Conservation (phyloP, 2,888 invertebrate genomes). For the Xylophagus ater region DNA sequence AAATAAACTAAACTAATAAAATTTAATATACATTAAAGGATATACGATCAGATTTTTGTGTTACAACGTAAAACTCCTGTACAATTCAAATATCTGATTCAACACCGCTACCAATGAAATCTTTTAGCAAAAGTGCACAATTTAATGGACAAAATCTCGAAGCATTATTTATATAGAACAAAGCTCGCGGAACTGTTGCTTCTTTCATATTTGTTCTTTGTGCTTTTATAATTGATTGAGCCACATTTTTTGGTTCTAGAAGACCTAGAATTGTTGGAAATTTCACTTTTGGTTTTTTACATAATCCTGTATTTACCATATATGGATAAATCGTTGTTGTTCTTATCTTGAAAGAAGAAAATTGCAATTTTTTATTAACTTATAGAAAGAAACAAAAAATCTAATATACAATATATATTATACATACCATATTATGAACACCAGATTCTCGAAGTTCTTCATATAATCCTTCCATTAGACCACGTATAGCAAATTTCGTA, state of each 20-base stretch:
- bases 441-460: conserved; percentile 60
- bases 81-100: conserved; percentile 41
- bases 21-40: conserved; percentile 4
- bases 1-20: conserved; percentile 1
- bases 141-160: conserved; percentile 47
- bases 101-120: conserved; percentile 57
- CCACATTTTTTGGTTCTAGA: conserved; percentile 53
- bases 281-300: conserved; percentile 63
- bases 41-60: too few relatives aligned
- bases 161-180: conserved; percentile 46
- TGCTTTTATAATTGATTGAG: conserved; percentile 53
- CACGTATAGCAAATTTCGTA: conserved; percentile 71
- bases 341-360: conserved; percentile 51
- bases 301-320: conserved; percentile 78
- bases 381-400: background rate
- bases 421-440: conserved; percentile 26
- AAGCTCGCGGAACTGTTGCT: conserved; percentile 51
- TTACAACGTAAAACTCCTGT: too few relatives aligned
- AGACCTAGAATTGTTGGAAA: conserved; percentile 57
- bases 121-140: conserved; percentile 45
- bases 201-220: conserved; percentile 51
- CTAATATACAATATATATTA: background rate
- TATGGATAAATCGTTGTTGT: conserved; percentile 77
- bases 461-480: conserved; percentile 70
- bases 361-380: background rate